Base-by-base conservation (phyloP, 2,888 invertebrate genomes). In the Drosophila rellima region DNA sequence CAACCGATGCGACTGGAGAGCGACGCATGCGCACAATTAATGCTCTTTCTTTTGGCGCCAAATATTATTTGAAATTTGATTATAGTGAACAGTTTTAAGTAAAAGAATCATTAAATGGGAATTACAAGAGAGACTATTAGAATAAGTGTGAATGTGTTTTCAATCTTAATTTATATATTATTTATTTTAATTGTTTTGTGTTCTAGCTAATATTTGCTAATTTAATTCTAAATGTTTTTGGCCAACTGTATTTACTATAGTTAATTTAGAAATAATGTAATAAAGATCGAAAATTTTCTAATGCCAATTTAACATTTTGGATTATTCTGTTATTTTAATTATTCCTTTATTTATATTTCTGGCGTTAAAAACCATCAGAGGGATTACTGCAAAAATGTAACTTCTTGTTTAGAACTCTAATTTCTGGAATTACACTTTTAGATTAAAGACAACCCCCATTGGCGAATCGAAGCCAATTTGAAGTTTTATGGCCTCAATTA, bases 11-110 rank as follows among this genome's bases (percentile, higher is more conserved):
- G 50, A 40, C 29, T 62, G 73, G 78, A 85, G 86, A 86, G 80
- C 75, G 59, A 55, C 83, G 85, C 78, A 61, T 85, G 86, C 86
- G 89, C 86, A 17, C 6, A 4, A 0, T 5, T 17, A 23, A 13
- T 2, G 7, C 13, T 15, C n/a, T 45, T 48, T 15, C 13, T 51
- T 71, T 80, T 78, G 89, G 89, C 84, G 89, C 79, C 61, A 73
- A 85, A 57, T 10, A 2, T 31, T 31, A 44, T 63, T 66, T 17
- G 42, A 45, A 64, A 10, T 11, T 13, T 15, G 18, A 20, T 31
- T 6, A 35, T n/a, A 44, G 40, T 6, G 10, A 23, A 26, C 3
- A 8, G 3, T 7, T 3, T 3, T 13, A 4, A 17, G n/a, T 1
- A 33, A 13, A 3, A 13, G 13, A 4, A 33, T 5, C 4, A 33